Evolutionary conservation across 1,140 invertebrate genomes (phyloP).

Genomic region (Brachionus paranguensis): DNA sequence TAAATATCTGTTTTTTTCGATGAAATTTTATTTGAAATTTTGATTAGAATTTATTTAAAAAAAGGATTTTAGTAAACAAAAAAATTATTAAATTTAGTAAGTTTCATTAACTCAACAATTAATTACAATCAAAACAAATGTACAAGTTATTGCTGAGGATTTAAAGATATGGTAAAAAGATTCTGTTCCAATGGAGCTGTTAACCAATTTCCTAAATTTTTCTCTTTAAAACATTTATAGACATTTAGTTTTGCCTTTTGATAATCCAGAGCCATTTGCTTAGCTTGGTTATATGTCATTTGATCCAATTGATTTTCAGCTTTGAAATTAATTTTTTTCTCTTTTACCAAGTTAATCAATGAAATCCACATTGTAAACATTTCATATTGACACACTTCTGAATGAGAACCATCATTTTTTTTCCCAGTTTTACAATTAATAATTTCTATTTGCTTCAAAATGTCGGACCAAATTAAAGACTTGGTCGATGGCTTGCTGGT

Average conservation of each 20-base stretch:
- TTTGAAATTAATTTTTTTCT: neutral
- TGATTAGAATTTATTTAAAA: neutral
- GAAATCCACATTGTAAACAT: neutral
- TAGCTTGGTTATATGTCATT: constrained; percentile 1
- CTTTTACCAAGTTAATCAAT: neutral
- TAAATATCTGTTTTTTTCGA: too few relatives aligned
- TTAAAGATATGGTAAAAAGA: neutral
- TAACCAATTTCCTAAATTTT: constrained; percentile 15
- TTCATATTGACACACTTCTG: neutral
- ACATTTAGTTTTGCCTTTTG: neutral
- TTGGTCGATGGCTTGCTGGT: neutral
- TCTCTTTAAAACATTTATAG: neutral
- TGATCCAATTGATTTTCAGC: neutral
- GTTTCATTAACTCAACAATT: neutral
- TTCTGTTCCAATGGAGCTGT: constrained; percentile 1
- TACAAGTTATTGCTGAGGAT: neutral
- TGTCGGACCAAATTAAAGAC: neutral
- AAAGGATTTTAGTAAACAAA: neutral
- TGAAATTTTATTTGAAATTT: too few relatives aligned
- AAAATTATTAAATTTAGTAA: neutral
- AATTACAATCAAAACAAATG: neutral
- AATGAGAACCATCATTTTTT: neutral
- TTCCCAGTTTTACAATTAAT: constrained; percentile 13
- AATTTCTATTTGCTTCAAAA: neutral
- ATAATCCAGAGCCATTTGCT: neutral